Evolutionary conservation across 2,888 invertebrate species (phyloP).

Genomic region (Nomada flava): DNA sequence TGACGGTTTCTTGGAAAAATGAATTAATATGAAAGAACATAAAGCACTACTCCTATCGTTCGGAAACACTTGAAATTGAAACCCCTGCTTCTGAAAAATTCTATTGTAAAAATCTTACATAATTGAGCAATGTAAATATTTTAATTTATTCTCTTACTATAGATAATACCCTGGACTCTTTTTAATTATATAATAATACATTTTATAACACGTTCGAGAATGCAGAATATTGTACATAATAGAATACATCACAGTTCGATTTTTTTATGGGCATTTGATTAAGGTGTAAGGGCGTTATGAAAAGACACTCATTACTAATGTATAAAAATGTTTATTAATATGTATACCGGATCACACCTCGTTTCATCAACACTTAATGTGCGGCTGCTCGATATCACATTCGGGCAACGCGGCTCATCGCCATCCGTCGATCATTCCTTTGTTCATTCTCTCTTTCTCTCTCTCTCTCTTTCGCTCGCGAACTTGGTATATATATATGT

Average conservation of each 20-base stretch:
- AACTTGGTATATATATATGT: too few species aligned
- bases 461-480: too few species aligned
- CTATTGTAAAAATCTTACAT: slow-evolving; percentile 33
- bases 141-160: slow-evolving; percentile 49
- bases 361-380: too few species aligned
- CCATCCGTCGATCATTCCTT: too few species aligned
- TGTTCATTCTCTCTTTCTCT: too few species aligned
- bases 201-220: slow-evolving; percentile 36
- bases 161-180: slow-evolving; percentile 26
- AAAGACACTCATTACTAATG: too few species aligned
- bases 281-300: not conserved
- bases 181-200: slow-evolving; percentile 26
- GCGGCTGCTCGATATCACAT: too few species aligned
- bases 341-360: too few species aligned
- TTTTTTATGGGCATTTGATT: slow-evolving; percentile 51
- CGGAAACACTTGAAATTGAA: slow-evolving; percentile 53
- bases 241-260: slow-evolving; percentile 58
- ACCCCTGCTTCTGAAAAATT: slow-evolving; percentile 54
- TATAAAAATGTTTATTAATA: too few species aligned
- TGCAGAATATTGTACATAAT: slow-evolving; percentile 34
- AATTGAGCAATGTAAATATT: slow-evolving; percentile 46
- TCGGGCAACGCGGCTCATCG: too few species aligned
- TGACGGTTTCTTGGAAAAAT: slow-evolving; percentile 6
- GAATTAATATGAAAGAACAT: not conserved
- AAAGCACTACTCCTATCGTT: slow-evolving; percentile 25